Conservation (phyloP, 2,797 vertebrate species). For the Delichon dasypus region DNA sequence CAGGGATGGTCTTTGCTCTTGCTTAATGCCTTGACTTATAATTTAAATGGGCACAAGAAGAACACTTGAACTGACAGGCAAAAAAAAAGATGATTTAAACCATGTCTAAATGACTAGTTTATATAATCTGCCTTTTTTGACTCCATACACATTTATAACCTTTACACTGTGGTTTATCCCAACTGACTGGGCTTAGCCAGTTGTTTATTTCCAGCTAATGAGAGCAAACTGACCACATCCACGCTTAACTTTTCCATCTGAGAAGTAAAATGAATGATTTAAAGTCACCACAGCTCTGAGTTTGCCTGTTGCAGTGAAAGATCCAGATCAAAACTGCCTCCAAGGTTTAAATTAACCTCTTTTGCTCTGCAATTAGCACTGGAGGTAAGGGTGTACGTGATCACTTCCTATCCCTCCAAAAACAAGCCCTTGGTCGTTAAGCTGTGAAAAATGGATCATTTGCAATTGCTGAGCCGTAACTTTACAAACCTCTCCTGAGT, state of each 20-base stretch:
- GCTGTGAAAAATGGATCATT: constrained; percentile 49
- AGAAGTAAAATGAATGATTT: neutral
- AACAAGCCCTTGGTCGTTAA: neutral
- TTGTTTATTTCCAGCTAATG: neutral
- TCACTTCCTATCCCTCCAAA: neutral
- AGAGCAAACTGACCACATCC: neutral
- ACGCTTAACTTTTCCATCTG: neutral
- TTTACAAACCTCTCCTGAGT: constrained; percentile 20
- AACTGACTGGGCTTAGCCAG: neutral
- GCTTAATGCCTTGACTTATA: neutral
- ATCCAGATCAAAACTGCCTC: neutral
- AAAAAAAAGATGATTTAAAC: neutral
- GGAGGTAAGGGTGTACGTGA: neutral
- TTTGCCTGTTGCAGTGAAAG: neutral
- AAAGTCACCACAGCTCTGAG: neutral
- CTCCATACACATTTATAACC: neutral
- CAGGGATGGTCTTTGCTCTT: neutral
- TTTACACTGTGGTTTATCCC: neutral
- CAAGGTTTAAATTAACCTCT: constrained; percentile 1
- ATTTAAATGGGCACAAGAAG: neutral
- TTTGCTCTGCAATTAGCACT: constrained; percentile 24
- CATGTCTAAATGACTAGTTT: neutral
- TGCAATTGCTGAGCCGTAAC: neutral
- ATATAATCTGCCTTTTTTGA: neutral
- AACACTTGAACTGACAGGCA: neutral